Conservation (phyloP, 1,140 invertebrate genomes). For the Acromyrmex heyeri region DNA sequence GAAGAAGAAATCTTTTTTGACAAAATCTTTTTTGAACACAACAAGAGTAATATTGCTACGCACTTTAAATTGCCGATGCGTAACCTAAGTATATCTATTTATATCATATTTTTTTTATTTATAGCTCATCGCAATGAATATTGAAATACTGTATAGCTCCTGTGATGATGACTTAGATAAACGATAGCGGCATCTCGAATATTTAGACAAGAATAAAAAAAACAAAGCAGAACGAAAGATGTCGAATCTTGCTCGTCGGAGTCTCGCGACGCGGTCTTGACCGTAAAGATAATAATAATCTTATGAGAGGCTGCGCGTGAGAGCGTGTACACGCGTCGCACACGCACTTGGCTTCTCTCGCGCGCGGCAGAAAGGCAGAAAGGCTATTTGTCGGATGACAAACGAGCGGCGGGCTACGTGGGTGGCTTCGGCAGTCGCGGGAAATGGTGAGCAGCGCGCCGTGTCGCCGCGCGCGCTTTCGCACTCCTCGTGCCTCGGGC, state of each 20-base stretch:
- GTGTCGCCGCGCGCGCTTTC: conserved; percentile 83
- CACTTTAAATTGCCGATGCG: background rate
- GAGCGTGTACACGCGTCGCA: conserved; percentile 65
- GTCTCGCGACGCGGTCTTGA: conserved; percentile 16
- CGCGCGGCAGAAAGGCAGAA: conserved; percentile 77
- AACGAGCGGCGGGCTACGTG: conserved; percentile 86
- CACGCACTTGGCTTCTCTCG: conserved; percentile 73
- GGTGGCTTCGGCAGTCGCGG: conserved; percentile 85
- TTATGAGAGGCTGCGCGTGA: conserved; percentile 43
- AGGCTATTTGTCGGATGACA: conserved; percentile 87
- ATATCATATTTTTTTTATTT: background rate
- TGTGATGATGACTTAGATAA: background rate
- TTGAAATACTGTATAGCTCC: background rate
- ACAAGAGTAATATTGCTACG: background rate
- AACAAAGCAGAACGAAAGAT: background rate
- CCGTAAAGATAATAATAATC: conserved; percentile 78
- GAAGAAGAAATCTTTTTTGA: conserved; percentile 31
- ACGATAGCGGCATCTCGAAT: background rate
- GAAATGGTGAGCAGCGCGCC: conserved; percentile 86
- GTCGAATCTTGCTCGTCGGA: background rate
- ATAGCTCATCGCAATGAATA: too few species aligned
- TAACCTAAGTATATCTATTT: background rate
- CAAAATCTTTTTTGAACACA: conserved; percentile 1
- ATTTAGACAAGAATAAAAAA: background rate
- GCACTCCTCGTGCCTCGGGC: conserved; percentile 78